These are phyloP conservation scores for Cylas formicarius DNA, from an alignment of 1,140 invertebrate genomes.

Conservation along the genomic window DNA sequence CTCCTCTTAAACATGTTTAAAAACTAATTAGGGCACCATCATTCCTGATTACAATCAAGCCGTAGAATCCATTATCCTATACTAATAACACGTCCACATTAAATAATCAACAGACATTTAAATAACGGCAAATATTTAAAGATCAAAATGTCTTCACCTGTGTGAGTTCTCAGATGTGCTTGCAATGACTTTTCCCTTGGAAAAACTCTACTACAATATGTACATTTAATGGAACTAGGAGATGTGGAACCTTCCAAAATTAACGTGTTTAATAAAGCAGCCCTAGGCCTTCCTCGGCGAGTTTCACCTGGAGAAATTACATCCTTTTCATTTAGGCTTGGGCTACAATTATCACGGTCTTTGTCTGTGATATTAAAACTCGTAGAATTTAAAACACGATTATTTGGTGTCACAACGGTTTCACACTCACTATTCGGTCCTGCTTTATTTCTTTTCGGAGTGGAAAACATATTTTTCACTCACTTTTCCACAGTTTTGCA, in stretches of 20 bases:
- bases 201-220: slow-evolving; percentile 68
- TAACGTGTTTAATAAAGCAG: slow-evolving; percentile 62
- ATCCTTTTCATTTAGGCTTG: slow-evolving; percentile 28
- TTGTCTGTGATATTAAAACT: slow-evolving; percentile 33
- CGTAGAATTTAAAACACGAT: slow-evolving; percentile 28
- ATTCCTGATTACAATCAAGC: no score
- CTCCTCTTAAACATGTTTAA: no score
- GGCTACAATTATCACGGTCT: slow-evolving; percentile 32
- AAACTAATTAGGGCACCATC: no score
- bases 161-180: slow-evolving; percentile 74
- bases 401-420: slow-evolving; percentile 28
- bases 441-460: slow-evolving; percentile 36
- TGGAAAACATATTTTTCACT: slow-evolving; percentile 35
- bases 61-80: no score
- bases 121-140: slow-evolving; percentile 24
- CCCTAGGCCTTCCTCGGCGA: slow-evolving; percentile 61
- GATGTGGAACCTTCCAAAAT: slow-evolving; percentile 68
- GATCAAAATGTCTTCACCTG: slow-evolving; percentile 49
- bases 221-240: slow-evolving; percentile 66
- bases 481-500: slow-evolving; percentile 3
- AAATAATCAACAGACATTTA: slow-evolving; percentile 18
- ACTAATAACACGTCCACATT: no score
- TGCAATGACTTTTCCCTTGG: slow-evolving; percentile 74
- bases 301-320: slow-evolving; percentile 36
- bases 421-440: slow-evolving; percentile 26